Base-by-base conservation (phyloP, 2,888 invertebrate species). In the Leuctra nigra region DNA sequence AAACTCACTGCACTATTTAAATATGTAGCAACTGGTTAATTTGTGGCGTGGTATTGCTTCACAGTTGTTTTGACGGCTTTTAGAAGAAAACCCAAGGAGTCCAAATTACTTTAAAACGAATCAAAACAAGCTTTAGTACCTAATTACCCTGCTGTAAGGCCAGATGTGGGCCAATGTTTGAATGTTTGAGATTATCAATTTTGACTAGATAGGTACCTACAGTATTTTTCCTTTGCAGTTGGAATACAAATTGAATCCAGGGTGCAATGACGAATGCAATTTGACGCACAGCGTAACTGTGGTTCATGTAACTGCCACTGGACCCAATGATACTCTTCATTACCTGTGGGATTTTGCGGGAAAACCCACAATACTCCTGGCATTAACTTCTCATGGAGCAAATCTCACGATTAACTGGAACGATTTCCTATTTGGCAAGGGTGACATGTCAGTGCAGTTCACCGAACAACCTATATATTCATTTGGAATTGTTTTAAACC, bases 281-380 rank as follows among this genome's bases (percentile, higher is more conserved):
- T 14, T 11, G 2, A 33, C 50, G 13, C n/a, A n/a, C n/a, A n/a
- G 22, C 14, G 64, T 69, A 1, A 75, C 75, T 1, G 67, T 81
- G 0, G 63, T 80, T 2, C 77, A 84, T 64, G 70, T 81, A 7
- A 70, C 72, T 65, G 82, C 83, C 0, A 75, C 73, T 20, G 81
- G 83, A 0, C 59, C 68, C 1, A 69, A 75, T 46, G 83, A 86
- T 67, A 76, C 77, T 0, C 67, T 85, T 1, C 84, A 86, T 66
- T 83, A 84, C 66, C 62, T 86, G 47, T 83, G 84, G 81, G 83
- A 83, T 69, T 83, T 85, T 63, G 75, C 77, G 2, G 75, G 78
- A 2, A 72, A 75, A 39, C 85, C 85, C 0, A 77, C 80, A 1
- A 65, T 84, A 23, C 69, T 84, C 14, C 69, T 80, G 25, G 75